phyloP scores from a whole-genome alignment of 2,113 vertebrate genomes.

The Reinhardtius hippoglossoides region DNA sequence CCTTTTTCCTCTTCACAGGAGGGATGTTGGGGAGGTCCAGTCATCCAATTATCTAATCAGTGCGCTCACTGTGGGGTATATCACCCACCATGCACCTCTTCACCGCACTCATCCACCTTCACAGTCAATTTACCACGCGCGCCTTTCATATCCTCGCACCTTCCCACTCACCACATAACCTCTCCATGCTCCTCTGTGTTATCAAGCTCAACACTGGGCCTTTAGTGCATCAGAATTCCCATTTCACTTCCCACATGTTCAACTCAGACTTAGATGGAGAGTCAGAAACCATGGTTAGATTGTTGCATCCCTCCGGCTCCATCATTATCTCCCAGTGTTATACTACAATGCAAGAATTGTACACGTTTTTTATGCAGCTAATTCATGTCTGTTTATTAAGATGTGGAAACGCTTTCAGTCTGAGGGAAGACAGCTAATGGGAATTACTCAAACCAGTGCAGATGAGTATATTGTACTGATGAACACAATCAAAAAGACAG shows the following conservation, averaged over 20 bases:
- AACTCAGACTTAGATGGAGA: too few relatives aligned
- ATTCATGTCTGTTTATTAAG: too few relatives aligned
- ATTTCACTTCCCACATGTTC: conserved; percentile 9
- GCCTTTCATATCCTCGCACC: conserved; percentile 40
- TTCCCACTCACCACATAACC: conserved; percentile 27
- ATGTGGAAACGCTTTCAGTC: too few relatives aligned
- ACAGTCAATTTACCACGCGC: conserved; percentile 60
- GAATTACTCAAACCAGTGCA: too few relatives aligned
- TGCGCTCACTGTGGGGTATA: conserved; percentile 47
- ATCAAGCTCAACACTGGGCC: background rate
- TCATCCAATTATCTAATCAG: conserved; percentile 66
- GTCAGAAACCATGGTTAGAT: too few relatives aligned
- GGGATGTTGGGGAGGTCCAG: conserved; percentile 32
- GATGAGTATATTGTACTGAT: too few relatives aligned
- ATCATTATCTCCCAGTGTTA: too few relatives aligned
- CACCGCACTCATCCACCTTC: conserved; percentile 63
- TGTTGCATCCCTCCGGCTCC: too few relatives aligned
- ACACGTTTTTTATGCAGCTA: background rate
- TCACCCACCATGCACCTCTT: conserved; percentile 49
- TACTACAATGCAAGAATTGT: background rate
- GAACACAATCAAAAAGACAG: too few relatives aligned
- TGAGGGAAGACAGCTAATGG: too few relatives aligned
- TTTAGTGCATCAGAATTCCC: background rate
- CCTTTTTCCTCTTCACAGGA: background rate
- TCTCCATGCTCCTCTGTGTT: conserved; percentile 20